These are phyloP conservation scores for Elaphurus davidianus DNA, from an alignment of 2,113 vertebrate genomes.

Conservation along the genomic window DNA sequence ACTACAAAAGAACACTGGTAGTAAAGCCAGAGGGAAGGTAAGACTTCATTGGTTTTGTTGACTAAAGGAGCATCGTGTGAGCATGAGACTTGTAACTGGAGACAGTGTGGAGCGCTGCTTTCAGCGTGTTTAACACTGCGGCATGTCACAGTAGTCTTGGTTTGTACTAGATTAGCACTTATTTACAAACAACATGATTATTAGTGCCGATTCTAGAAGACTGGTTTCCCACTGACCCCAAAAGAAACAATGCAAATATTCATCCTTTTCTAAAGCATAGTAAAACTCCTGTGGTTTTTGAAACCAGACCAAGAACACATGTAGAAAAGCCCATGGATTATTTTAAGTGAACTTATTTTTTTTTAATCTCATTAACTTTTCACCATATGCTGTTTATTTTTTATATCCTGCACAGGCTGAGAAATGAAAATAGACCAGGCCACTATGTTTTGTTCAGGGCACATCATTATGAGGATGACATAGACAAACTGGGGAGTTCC, in stretches of 20 bases:
- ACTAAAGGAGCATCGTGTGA: neutral
- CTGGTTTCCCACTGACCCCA: conserved; percentile 38
- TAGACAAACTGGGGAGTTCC: conserved; percentile 19
- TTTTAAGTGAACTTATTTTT: conserved; percentile 71
- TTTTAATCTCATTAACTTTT: conserved; percentile 71
- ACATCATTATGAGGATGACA: conserved; percentile 16
- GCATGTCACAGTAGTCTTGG: neutral
- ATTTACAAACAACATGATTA: conserved; percentile 41
- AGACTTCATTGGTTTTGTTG: neutral
- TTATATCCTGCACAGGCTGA: conserved; percentile 50
- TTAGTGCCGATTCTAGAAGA: neutral
- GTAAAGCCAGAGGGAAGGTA: neutral
- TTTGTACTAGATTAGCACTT: neutral
- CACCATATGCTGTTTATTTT: conserved; percentile 73
- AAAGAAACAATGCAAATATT: conserved; percentile 38
- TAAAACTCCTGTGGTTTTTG: conserved; percentile 64
- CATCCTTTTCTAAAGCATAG: conserved; percentile 19
- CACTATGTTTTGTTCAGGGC: conserved; percentile 20
- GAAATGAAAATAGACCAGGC: conserved; percentile 57
- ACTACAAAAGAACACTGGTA: neutral
- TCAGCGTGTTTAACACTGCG: neutral
- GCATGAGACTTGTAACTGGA: neutral
- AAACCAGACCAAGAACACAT: conserved; percentile 55
- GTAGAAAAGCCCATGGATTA: conserved; percentile 67
- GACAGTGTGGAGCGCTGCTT: neutral